Base-by-base conservation (phyloP, 2,888 invertebrate species). In the Caenorhabditis uteleia region DNA sequence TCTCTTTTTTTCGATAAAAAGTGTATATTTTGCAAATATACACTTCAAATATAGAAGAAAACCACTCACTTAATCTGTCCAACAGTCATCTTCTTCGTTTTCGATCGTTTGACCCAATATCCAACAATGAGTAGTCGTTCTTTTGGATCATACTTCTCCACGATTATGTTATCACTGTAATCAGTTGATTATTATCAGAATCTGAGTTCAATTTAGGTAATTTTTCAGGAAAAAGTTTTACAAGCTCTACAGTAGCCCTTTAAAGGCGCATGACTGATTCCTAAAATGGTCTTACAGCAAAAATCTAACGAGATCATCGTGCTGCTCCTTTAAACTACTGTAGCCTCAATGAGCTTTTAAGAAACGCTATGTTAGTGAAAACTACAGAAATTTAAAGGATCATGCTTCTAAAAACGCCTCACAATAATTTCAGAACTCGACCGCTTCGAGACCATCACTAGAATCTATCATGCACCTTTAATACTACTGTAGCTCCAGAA, bases 161-260 rank as follows among this genome's bases (percentile, higher is more conserved):
- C 66, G 0, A 47, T 46, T 25, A 73, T 64, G 18, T 68, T 73
- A 10, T 68, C 60, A 8, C 67, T 67, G 27, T 43, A 62, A 83
- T 95, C 95, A 16, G 18, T 4, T 29, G 3, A 27, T 40, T 25
- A 7, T 40, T 23, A 25, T 25, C 14, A 23, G 6, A n/a, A n/a
- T n/a, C n/a, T n/a, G 10, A 12, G 8, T 31, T 31, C 14, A 31
- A 31, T 12, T 31, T 14, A 31, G 12, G 12, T 31, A 12, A 12
- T 31, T 31, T 31, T 31, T 85, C 79, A 27, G 78, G 60, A 21
- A 85, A 77, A 59, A 82, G 83, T 2, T 18, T 16, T 16, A 39
- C 40, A 39, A 44, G 12, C n/a, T 31, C 31, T 8, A 31, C 8
- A 12, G 31, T 31, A 31, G 12, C 31, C 14, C 8, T 12, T 12